These are phyloP conservation scores for Trypoxylus dichotomus DNA, from an alignment of 1,140 invertebrate genomes.

Conservation along the genomic window DNA sequence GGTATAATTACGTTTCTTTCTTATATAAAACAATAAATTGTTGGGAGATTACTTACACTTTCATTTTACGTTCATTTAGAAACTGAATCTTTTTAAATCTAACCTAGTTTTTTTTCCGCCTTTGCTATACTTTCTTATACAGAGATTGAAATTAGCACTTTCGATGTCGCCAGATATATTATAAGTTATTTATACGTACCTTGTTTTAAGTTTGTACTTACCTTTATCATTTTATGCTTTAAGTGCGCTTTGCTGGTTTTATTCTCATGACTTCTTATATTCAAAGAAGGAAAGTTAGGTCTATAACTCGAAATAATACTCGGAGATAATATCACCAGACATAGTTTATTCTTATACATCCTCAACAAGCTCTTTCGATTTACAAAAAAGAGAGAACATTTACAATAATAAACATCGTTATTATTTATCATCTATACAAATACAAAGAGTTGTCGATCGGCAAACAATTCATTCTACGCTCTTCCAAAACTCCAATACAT, in stretches of 20 bases:
- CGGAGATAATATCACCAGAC: constrained; percentile 60
- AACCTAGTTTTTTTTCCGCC: no score
- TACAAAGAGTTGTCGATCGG: not conserved
- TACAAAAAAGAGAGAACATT: constrained; percentile 43
- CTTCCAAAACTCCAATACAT: not conserved
- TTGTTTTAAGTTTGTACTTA: no score
- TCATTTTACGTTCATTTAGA: not conserved
- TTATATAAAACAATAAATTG: not conserved
- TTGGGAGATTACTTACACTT: not conserved
- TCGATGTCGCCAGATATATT: no score
- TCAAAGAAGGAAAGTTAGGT: no score
- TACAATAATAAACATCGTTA: constrained; percentile 18
- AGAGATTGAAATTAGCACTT: no score
- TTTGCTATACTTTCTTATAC: no score
- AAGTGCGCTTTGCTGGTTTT: no score
- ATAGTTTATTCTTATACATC: constrained; percentile 69
- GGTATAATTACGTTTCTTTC: not conserved
- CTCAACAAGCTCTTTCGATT: constrained; percentile 63
- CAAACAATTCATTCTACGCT: not conserved
- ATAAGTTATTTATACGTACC: no score
- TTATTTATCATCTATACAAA: constrained; percentile 21
- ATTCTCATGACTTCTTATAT: no score
- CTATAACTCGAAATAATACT: not conserved
- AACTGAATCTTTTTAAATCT: not conserved
- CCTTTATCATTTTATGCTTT: no score